Percentiles rank a stretch among this genome's conserved stretches.
Evolutionary conservation across 2,888 invertebrate genomes (phyloP).

Genomic region (Scelioninae gen. 1): DNA sequence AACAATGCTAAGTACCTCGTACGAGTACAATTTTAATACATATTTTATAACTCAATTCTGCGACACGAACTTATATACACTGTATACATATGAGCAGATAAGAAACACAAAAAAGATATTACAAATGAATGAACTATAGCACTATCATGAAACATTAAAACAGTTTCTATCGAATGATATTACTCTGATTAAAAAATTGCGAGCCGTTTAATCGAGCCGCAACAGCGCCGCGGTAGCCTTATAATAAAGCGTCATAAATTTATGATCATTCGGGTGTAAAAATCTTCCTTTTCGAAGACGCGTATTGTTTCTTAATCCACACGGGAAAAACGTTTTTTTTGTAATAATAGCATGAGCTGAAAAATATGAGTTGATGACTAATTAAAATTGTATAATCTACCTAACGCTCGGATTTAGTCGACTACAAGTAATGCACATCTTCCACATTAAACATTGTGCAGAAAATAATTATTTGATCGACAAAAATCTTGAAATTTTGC

Average conservation of each 20-base stretch:
- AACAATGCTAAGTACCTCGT: too few relatives aligned
- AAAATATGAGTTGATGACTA: conserved; percentile 41
- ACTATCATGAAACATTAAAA: too few relatives aligned
- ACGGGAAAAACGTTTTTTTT: conserved; percentile 48
- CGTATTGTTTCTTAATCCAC: conserved; percentile 41
- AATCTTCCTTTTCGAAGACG: conserved; percentile 23
- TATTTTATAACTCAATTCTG: too few relatives aligned
- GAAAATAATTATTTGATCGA: too few relatives aligned
- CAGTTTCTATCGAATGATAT: background rate
- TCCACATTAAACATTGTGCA: background rate
- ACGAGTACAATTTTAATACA: too few relatives aligned
- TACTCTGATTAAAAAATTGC: conserved; percentile 5
- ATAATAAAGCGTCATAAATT: conserved; percentile 5
- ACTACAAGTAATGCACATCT: conserved; percentile 22
- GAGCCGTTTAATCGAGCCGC: background rate
- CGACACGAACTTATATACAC: too few relatives aligned
- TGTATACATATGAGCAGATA: too few relatives aligned
- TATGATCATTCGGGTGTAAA: conserved; percentile 10
- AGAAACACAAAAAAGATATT: too few relatives aligned
- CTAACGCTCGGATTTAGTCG: conserved; percentile 13
- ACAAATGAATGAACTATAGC: too few relatives aligned
- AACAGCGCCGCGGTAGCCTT: background rate
- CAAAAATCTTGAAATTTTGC: too few relatives aligned
- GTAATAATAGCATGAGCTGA: conserved; percentile 32
- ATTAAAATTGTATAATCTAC: conserved; percentile 41